Conservation (phyloP, 30 jellyfish, hydroid and myxozoan species). For the Aurelia coerulea region DNA sequence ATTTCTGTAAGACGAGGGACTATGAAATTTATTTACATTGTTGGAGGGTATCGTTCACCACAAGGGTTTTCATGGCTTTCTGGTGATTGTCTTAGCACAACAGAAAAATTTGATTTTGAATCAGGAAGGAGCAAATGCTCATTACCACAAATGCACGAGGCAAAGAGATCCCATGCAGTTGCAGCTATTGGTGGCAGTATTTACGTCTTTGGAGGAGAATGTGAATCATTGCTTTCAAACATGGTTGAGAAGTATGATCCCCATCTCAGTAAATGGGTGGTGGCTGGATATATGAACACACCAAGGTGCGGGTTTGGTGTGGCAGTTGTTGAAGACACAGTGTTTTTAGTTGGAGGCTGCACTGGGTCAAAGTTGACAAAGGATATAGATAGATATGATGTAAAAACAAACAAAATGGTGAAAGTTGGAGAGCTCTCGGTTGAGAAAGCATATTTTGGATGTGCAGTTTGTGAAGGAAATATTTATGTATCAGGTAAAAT, state of each 20-base stretch:
- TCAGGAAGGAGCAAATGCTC: constrained; percentile 53
- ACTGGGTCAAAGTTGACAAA: constrained; percentile 57
- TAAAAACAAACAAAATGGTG: constrained; percentile 32
- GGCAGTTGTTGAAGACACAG: constrained; percentile 53
- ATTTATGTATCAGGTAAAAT: constrained; percentile 60
- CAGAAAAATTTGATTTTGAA: constrained; percentile 63
- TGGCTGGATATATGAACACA: constrained; percentile 35
- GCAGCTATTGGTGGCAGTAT: constrained; percentile 61
- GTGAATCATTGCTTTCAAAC: constrained; percentile 51
- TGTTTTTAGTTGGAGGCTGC: constrained; percentile 70
- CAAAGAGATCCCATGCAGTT: constrained; percentile 58
- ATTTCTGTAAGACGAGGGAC: constrained; percentile 47
- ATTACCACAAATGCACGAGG: constrained; percentile 66
- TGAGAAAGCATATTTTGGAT: constrained; percentile 67
- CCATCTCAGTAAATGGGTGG: constrained; percentile 54
- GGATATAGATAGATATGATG: constrained; percentile 60
- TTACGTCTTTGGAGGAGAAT: constrained; percentile 72
- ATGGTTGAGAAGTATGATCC: constrained; percentile 58
- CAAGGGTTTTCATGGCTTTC: constrained; percentile 56
- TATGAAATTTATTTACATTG: constrained; percentile 48
- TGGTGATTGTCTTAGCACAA: constrained; percentile 68
- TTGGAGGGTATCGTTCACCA: constrained; percentile 80
- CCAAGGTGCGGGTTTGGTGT: constrained; percentile 78
- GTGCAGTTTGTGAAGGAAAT: constrained; percentile 68
- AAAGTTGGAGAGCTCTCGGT: constrained; percentile 51